phyloP scores from a whole-genome alignment of 2,797 vertebrate species.

The Limnodromus scolopaceus region DNA sequence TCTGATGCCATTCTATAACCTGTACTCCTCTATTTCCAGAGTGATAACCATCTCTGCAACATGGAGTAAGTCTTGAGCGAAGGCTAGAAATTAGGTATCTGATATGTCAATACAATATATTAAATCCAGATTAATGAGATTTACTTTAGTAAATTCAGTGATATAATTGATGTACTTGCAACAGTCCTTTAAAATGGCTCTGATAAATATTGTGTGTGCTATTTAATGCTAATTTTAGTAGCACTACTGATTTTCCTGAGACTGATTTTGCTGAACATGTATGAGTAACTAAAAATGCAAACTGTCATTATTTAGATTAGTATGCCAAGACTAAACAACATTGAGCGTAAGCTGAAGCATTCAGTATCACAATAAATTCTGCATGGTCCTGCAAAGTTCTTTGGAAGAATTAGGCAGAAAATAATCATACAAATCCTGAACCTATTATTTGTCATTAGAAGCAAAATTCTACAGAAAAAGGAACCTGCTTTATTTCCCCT shows the following conservation, averaged over 20 bases:
- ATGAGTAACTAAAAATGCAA: neutral
- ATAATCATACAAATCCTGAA: neutral
- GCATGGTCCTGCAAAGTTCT: neutral
- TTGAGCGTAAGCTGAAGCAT: neutral
- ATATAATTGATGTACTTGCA: neutral
- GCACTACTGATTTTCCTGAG: neutral
- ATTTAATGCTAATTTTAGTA: neutral
- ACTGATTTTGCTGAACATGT: neutral
- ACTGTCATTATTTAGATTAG: neutral
- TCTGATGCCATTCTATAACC: neutral
- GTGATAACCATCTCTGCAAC: neutral
- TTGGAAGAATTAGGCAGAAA: neutral
- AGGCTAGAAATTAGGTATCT: neutral
- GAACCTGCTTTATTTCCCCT: neutral
- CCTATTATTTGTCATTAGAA: neutral
- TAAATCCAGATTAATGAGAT: neutral
- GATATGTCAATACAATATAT: neutral
- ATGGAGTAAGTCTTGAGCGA: neutral
- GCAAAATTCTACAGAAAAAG: neutral
- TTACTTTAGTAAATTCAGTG: neutral
- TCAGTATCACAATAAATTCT: neutral
- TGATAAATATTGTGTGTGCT: neutral
- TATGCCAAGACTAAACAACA: neutral
- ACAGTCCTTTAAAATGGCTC: neutral
- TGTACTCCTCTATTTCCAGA: neutral